Evolutionary conservation across 2,888 invertebrate genomes (phyloP).

Genomic region (Sarcophaga rosellei): DNA sequence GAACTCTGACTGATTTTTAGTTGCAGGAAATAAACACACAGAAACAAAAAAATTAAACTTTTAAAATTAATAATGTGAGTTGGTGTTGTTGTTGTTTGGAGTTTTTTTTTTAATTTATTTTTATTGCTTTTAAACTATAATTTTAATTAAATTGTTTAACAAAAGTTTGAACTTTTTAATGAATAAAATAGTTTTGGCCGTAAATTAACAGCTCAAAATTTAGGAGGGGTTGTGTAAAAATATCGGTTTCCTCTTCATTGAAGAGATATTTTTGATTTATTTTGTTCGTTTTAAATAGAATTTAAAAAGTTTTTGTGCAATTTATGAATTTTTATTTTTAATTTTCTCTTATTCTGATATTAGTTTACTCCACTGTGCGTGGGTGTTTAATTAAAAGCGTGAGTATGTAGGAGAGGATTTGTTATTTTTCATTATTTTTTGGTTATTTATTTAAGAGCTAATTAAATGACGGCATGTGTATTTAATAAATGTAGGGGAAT

Average conservation of each 20-base stretch:
- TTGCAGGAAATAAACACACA: not conserved
- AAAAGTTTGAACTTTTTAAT: slow-evolving; percentile 3
- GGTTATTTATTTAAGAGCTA: slow-evolving; percentile 27
- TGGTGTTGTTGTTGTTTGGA: not conserved
- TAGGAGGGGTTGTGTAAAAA: accelerated
- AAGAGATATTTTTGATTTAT: too few relatives aligned
- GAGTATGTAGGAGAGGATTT: not conserved
- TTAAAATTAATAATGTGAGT: too few relatives aligned
- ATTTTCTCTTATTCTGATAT: too few relatives aligned
- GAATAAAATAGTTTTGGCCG: not conserved
- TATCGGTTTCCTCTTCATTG: too few relatives aligned
- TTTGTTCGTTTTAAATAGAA: not conserved
- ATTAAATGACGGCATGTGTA: slow-evolving; percentile 37
- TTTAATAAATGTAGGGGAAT: not conserved
- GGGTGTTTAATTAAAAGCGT: not conserved
- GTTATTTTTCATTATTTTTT: slow-evolving; percentile 23
- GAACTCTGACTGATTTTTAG: not conserved
- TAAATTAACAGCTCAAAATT: not conserved
- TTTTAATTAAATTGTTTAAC: slow-evolving; percentile 32
- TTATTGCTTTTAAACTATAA: not conserved
- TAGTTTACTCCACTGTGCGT: not conserved
- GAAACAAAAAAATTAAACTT: not conserved
- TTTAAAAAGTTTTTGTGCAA: not conserved
- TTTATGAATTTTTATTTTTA: too few relatives aligned
- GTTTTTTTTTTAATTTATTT: too few relatives aligned